A percentile compares a stretch with the other conserved stretches of the same genome.
Evolutionary conservation across 2,113 vertebrate genomes (phyloP).

Genomic region (Tenebrosternarchus preto): DNA sequence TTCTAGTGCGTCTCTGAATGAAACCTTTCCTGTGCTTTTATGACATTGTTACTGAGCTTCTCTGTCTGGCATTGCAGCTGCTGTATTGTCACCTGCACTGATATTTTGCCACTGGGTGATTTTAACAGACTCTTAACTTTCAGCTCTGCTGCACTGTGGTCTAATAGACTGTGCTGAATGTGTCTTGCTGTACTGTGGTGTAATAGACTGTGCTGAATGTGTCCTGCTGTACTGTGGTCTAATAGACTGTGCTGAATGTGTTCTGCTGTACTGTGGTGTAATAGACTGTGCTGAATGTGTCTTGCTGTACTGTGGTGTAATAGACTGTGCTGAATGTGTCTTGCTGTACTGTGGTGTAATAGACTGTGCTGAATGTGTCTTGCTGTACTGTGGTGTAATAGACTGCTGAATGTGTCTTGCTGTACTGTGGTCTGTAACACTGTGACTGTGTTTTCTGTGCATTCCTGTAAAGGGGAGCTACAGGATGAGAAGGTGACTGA

Average conservation of each 20-base stretch:
- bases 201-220: background rate
- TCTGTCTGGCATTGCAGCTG: too few species aligned
- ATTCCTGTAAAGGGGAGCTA: conserved; percentile 48
- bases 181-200: background rate
- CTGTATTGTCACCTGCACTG: background rate
- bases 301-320: too few species aligned
- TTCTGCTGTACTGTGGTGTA: background rate
- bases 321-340: too few species aligned
- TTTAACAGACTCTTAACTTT: too few species aligned
- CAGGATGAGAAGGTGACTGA: conserved; percentile 61
- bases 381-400: too few species aligned
- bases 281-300: background rate
- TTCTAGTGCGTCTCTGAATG: too few species aligned
- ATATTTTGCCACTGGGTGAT: background rate
- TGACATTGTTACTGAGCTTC: too few species aligned
- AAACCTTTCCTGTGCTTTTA: too few species aligned
- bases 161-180: background rate
- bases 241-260: too few species aligned
- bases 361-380: background rate
- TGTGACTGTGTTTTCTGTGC: conserved; percentile 1
- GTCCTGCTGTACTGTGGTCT: background rate
- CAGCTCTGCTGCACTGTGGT: background rate
- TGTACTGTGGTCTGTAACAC: background rate
- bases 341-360: background rate
- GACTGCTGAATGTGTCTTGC: background rate